Base-by-base conservation (phyloP, 2,113 vertebrate genomes). In the Accipiter virgatus region DNA sequence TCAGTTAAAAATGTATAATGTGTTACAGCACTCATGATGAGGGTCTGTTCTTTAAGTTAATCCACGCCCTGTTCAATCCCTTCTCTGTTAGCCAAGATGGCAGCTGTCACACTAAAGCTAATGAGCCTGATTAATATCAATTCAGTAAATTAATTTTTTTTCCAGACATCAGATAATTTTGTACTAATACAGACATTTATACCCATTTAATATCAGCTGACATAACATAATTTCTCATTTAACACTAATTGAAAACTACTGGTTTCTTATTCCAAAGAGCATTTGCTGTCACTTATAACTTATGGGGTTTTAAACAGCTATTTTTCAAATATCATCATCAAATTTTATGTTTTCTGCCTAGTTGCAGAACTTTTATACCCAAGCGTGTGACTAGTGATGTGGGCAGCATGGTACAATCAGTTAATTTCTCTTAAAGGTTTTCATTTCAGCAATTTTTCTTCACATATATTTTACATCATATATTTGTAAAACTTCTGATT, bases 211-310 rank as follows among this genome's bases (percentile, higher is more conserved):
- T 95, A 97, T 81, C 86, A 91, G 27, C 34, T 91, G 91, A 91
- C 66, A 75, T 70, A 87, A 82, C 61, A 88, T 74, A 89, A 93
- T 91, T 94, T 81, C 40, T 94, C 78, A 95, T 93, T 96, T 93
- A 94, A 66, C 27, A 16, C 27, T 91, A 96, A 97, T 81, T 95
- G 86, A 94, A 95, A 95, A 89, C 73, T 75, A 93, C 83, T 75
- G 72, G 8, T 87, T 97, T 94, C 83, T 92, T 92, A 93, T 81
- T 93, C 52, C 88, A 84, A 92, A 90, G 52, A 92, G 61, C 31
- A 91, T 95, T 84, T 93, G 32, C 61, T 93, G 80, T 84, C 94
- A 93, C 16, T 70, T 87, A 38, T 9, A 89, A 89, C 13, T 81
- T 85, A 82, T 0, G 2, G 4, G 1, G 26, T 88, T 86, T 86